Evolutionary conservation across 2,888 invertebrate genomes (phyloP), one percentile per base, ranked within the genome.

Genomic region (Xanthorhoe designata): DNA sequence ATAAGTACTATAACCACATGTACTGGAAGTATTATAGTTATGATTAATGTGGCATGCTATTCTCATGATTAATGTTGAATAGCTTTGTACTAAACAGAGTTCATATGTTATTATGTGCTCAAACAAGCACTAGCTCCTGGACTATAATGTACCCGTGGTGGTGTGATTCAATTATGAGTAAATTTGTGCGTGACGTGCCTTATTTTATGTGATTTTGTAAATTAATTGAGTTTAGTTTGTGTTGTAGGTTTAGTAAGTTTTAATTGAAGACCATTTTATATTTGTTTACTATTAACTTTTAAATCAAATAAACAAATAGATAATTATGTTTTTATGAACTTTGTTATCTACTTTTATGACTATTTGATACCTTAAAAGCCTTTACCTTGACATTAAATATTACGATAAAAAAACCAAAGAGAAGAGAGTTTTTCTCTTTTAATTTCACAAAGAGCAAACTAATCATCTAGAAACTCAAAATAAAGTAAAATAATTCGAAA

Each of bases 131-230:
- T 17, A 15, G 55, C 67, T 64, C 60, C 38, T 15, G 15, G 17
- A 53, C 56, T 56, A 52, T 51, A 61, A 50, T 51, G 35, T 50
- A 61, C 64, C 57, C 60, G 70, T 51, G 47, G 47, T 69, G 61
- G 67, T 75, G 79, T 81, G 81, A 83, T 82, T 84, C 79, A 77
- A 82, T 84, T 81, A 81, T 77, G 72, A 77, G 73, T 77, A 62
- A 73, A 69, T 72, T 76, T 81, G 82, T 76, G 77, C 76, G 77
- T 82, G 83, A 81, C 83, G 79, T 72, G 77, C 74, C 73, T 68
- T 63, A 68, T 69, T 72, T 65, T 52, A 68, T 68, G 61, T 64
- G 64, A 64, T 68, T 68, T 67, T 64, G 61, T 64, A 68, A 61
- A 64, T 64, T 68, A 68, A 68, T 68, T 58, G 57, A 68, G 61